Conservation (phyloP, 2,797 vertebrate species). For the Syngnathus rostellatus region DNA sequence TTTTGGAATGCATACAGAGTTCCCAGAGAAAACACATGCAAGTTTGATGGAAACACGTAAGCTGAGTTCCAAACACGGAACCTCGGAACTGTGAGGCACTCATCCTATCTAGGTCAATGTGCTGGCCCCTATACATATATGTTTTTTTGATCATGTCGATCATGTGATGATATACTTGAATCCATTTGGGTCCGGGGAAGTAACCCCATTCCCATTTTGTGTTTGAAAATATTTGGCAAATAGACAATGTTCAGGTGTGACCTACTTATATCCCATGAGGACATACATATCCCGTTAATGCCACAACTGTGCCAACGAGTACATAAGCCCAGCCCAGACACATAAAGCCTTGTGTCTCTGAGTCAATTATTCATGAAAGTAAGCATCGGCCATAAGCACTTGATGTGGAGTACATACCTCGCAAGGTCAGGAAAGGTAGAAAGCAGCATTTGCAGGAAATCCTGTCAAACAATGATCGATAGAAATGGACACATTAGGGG, state of each 20-base stretch:
- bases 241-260: neutral
- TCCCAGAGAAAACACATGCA: neutral
- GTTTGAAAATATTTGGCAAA: neutral
- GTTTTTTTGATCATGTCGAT: neutral
- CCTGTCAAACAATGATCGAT: conserved; percentile 63
- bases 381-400: conserved; percentile 17
- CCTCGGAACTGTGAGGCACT: neutral
- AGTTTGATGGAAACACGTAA: neutral
- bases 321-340: neutral
- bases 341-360: neutral
- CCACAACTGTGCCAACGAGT: neutral
- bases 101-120: too few species aligned
- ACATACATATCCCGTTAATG: neutral
- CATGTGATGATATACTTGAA: neutral
- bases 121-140: too few species aligned
- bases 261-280: neutral
- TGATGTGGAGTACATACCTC: conserved; percentile 64
- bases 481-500: conserved; percentile 30
- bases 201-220: neutral
- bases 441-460: conserved; percentile 87
- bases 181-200: neutral
- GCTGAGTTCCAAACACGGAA: neutral
- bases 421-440: conserved; percentile 76
- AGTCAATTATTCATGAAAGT: conserved; percentile 46
- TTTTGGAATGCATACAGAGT: neutral